These are phyloP conservation scores for Lithodes maja DNA, from an alignment of 2,888 invertebrate genomes.

Conservation along the genomic window DNA sequence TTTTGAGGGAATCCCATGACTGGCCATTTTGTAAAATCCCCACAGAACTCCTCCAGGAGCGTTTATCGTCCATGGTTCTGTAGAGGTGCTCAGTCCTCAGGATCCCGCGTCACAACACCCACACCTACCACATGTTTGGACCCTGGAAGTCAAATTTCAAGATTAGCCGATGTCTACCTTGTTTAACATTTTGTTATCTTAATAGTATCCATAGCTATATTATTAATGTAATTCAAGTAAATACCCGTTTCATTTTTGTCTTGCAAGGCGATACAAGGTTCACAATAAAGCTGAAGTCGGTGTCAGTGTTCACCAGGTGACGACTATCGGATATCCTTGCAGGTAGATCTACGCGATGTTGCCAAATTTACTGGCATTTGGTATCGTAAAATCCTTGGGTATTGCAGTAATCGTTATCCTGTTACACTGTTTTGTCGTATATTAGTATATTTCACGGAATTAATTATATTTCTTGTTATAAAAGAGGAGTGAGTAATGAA, in stretches of 20 bases:
- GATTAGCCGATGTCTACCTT: background rate
- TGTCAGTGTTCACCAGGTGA: background rate
- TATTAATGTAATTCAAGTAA: too few relatives aligned
- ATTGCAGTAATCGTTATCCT: background rate
- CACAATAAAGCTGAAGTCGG: constrained; percentile 19
- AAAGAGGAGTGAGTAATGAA: too few relatives aligned
- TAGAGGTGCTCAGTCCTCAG: constrained; percentile 11
- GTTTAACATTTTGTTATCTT: background rate
- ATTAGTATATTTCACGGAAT: background rate
- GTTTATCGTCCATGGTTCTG: constrained; percentile 61
- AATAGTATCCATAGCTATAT: too few relatives aligned
- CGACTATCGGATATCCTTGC: constrained; percentile 27
- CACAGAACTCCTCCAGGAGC: constrained; percentile 68
- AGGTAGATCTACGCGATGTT: constrained; percentile 32
- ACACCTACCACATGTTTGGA: constrained; percentile 42
- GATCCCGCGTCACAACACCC: constrained; percentile 47
- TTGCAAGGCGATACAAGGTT: too few relatives aligned
- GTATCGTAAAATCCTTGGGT: background rate
- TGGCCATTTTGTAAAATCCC: constrained; percentile 68
- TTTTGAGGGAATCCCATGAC: constrained; percentile 63
- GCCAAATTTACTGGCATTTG: constrained; percentile 30
- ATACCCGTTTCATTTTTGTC: too few relatives aligned
- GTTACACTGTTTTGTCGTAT: background rate
- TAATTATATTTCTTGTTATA: too few relatives aligned
- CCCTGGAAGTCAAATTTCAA: too few relatives aligned